A percentile compares a stretch with the other conserved stretches of the same genome.
Evolutionary conservation across 2,888 invertebrate genomes (phyloP).

Genomic region (Agonopterix subpropinquella): DNA sequence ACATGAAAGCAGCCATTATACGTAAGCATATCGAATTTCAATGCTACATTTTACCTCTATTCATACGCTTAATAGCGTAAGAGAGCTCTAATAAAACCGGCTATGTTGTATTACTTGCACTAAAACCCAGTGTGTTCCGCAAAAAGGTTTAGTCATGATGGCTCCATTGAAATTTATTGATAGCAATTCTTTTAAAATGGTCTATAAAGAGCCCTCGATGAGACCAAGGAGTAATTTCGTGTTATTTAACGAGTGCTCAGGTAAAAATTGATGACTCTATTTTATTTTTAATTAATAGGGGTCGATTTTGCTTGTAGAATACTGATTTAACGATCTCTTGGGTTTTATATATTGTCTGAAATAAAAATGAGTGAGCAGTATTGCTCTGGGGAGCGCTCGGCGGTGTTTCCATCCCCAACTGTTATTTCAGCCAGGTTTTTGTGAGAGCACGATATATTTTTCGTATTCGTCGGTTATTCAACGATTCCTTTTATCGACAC

Average conservation of each 20-base stretch:
- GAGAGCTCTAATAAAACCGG: not conserved
- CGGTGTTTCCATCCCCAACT: too few species aligned
- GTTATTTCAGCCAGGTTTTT: too few species aligned
- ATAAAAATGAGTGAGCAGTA: slow-evolving; percentile 1
- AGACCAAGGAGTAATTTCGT: slow-evolving; percentile 30
- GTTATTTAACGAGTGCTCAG: slow-evolving; percentile 20
- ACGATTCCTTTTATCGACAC: too few species aligned
- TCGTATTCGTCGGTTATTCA: too few species aligned
- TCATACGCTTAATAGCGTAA: too few species aligned
- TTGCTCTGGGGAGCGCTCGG: not conserved
- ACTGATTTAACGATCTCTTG: not conserved
- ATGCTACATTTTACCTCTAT: too few species aligned
- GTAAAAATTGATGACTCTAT: not conserved
- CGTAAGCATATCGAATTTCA: too few species aligned
- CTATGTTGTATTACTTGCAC: slow-evolving; percentile 16
- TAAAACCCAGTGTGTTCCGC: slow-evolving; percentile 19
- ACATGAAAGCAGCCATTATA: too few species aligned
- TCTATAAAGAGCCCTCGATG: slow-evolving; percentile 29
- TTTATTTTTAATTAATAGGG: not conserved
- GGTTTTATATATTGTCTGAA: not conserved
- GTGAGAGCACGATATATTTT: too few species aligned
- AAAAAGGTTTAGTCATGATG: slow-evolving; percentile 24
- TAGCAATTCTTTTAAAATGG: slow-evolving; percentile 37
- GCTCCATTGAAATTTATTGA: slow-evolving; percentile 38
- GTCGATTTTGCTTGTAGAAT: not conserved